Percentiles rank a stretch among this genome's conserved stretches.
phyloP scores from a whole-genome alignment of 1,140 invertebrate genomes.

The Drosophila sucinea region DNA sequence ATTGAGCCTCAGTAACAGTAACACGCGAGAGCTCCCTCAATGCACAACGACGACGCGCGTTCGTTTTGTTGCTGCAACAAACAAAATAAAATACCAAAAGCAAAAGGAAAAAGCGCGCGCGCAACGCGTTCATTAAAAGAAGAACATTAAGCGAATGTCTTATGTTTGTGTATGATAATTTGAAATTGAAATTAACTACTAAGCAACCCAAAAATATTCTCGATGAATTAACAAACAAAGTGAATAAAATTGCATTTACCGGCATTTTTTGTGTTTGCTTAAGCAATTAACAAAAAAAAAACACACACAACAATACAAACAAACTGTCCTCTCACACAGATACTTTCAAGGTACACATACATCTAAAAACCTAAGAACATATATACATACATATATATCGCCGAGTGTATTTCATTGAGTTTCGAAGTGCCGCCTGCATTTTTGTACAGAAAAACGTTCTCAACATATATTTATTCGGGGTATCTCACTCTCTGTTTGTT shows the following conservation, averaged over 20 bases:
- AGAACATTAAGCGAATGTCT: neutral
- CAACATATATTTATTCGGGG: neutral
- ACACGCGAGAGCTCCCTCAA: conserved; percentile 67
- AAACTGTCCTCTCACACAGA: neutral
- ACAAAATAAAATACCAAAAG: conserved; percentile 20
- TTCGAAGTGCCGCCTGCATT: conserved; percentile 51
- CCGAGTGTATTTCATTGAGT: conserved; percentile 24
- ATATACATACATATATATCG: neutral
- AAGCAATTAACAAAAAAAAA: neutral
- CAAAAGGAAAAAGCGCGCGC: conserved; percentile 46
- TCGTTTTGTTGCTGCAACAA: neutral
- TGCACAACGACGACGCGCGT: conserved; percentile 38
- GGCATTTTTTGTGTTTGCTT: conserved; percentile 33
- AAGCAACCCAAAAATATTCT: conserved; percentile 11
- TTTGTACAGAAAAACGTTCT: conserved; percentile 37
- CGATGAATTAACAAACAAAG: conserved; percentile 11
- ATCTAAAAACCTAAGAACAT: neutral
- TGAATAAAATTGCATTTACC: conserved; percentile 34
- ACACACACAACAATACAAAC: neutral
- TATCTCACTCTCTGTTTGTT: conserved; percentile 31
- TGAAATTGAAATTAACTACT: neutral
- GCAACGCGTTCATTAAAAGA: conserved; percentile 27
- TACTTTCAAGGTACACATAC: neutral
- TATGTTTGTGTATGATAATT: neutral
- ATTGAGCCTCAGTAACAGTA: conserved; percentile 73